phyloP scores from a whole-genome alignment of 2,888 invertebrate species.

The Hermaeophaga mercurialis region DNA sequence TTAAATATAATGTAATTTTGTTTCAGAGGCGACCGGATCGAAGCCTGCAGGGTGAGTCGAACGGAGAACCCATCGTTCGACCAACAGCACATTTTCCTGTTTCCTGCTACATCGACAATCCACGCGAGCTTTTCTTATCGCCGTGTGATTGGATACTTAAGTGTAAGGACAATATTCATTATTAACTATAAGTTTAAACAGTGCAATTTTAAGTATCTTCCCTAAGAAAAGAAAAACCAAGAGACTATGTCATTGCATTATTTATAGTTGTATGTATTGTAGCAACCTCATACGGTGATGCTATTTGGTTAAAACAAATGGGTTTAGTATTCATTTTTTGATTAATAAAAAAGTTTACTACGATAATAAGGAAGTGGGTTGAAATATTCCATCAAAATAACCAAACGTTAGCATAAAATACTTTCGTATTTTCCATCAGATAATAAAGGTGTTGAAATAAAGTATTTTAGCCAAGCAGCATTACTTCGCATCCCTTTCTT shows the following conservation, averaged over 20 bases:
- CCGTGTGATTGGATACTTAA: constrained; percentile 39
- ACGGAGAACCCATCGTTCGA: constrained; percentile 57
- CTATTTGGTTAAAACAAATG: too few relatives aligned
- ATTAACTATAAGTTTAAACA: constrained; percentile 22
- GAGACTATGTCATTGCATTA: neutral
- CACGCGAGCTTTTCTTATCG: constrained; percentile 37
- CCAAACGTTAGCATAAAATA: too few relatives aligned
- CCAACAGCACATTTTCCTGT: constrained; percentile 47
- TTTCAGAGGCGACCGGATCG: constrained; percentile 64
- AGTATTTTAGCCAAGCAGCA: too few relatives aligned
- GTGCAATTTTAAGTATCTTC: constrained; percentile 41
- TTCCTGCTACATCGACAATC: constrained; percentile 46
- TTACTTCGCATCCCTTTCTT: too few relatives aligned
- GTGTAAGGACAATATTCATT: constrained; percentile 37
- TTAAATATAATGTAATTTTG: too few relatives aligned
- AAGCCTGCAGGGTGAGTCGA: constrained; percentile 66
- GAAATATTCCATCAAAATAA: too few relatives aligned
- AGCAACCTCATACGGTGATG: neutral
- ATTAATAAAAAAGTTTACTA: too few relatives aligned
- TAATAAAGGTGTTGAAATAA: too few relatives aligned
- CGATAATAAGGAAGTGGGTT: too few relatives aligned
- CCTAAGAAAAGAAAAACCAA: constrained; percentile 20
- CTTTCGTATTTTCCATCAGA: too few relatives aligned
- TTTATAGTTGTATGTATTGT: neutral
- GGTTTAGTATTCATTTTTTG: too few relatives aligned